Conservation (phyloP, 2,113 vertebrate species). For the Scomber scombrus region DNA sequence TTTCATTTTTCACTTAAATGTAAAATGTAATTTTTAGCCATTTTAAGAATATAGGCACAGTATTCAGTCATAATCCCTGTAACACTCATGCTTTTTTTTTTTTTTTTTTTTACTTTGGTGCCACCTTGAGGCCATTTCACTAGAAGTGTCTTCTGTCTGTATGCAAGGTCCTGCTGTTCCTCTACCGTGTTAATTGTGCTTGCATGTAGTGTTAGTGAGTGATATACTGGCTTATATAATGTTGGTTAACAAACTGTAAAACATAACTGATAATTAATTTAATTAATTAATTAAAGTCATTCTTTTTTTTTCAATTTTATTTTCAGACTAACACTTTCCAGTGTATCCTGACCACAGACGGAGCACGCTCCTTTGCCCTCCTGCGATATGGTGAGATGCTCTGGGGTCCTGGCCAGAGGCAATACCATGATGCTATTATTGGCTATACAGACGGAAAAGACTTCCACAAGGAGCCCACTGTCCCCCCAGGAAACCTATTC, state of each 20-base stretch:
- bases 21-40: too few species aligned
- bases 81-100: neutral
- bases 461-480: slow-evolving; percentile 77
- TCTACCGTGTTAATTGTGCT: neutral
- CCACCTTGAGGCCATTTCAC: slow-evolving; percentile 43
- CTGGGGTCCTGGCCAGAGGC: slow-evolving; percentile 85
- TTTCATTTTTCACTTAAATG: too few species aligned
- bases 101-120: slow-evolving; percentile 46
- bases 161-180: neutral
- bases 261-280: too few species aligned
- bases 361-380: slow-evolving; percentile 83
- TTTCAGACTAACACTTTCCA: slow-evolving; percentile 88
- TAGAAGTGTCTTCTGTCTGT: neutral
- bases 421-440: slow-evolving; percentile 80
- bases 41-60: too few species aligned
- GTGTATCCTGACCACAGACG: slow-evolving; percentile 86
- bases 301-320: neutral
- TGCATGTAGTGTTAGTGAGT: neutral
- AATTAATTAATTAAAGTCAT: neutral
- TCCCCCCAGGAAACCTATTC: slow-evolving; percentile 78
- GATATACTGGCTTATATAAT: neutral
- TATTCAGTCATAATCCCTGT: neutral
- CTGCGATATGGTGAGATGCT: slow-evolving; percentile 84
- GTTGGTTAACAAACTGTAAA: too few species aligned
- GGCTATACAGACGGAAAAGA: slow-evolving; percentile 85